These are phyloP conservation scores for Anabacerthia variegaticeps DNA, from an alignment of 2,797 vertebrate species.

Conservation along the genomic window DNA sequence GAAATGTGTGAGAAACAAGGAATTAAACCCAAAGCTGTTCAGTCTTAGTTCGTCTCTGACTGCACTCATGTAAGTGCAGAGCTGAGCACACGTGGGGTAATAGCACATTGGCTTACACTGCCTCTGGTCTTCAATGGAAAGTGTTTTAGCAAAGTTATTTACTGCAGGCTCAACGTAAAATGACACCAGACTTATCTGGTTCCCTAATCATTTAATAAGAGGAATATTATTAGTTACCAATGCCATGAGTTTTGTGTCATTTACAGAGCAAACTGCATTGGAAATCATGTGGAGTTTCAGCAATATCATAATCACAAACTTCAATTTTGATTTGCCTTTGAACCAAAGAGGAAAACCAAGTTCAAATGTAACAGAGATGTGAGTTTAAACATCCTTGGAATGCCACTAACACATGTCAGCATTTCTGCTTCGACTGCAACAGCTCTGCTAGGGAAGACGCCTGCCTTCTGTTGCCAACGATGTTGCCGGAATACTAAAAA, in stretches of 20 bases:
- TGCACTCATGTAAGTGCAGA: not conserved
- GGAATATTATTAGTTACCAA: not conserved
- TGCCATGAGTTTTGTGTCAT: not conserved
- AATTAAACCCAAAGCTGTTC: slow-evolving; percentile 44
- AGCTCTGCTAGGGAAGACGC: not conserved
- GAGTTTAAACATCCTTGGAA: slow-evolving; percentile 40
- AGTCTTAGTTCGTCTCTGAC: not conserved
- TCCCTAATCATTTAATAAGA: not conserved
- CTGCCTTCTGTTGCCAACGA: not conserved
- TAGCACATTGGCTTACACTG: not conserved
- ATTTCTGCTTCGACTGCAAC: not conserved
- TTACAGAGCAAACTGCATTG: not conserved
- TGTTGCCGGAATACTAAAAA: slow-evolving; percentile 39
- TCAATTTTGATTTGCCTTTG: slow-evolving; percentile 23
- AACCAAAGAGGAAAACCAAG: slow-evolving; percentile 19
- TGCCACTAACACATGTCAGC: not conserved
- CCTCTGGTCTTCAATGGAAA: not conserved
- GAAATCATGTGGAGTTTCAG: not conserved
- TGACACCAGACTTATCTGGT: not conserved
- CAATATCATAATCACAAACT: not conserved
- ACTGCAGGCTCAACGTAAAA: not conserved
- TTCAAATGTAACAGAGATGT: not conserved
- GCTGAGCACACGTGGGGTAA: not conserved
- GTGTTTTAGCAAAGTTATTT: not conserved
- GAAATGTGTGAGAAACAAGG: not conserved